A percentile compares a stretch with the other conserved stretches of the same genome.
phyloP scores from a whole-genome alignment of 2,888 invertebrate species.

The Plagiodera versicolora region DNA sequence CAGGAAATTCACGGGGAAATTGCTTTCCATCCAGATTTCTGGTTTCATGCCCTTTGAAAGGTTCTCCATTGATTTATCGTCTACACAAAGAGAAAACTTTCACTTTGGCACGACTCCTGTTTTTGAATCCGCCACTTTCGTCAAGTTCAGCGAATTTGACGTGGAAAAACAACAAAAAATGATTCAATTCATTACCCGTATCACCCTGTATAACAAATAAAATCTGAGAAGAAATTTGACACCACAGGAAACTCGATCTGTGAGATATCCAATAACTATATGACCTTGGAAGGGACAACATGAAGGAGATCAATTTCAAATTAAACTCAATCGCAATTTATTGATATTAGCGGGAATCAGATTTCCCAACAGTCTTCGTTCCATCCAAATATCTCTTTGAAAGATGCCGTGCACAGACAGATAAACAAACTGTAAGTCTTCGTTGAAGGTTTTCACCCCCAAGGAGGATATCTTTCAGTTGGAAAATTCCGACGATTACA shows the following conservation, averaged over 20 bases:
- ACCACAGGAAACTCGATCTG: neutral
- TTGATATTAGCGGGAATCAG: neutral
- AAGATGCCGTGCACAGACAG: conserved; percentile 5
- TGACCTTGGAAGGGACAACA: neutral
- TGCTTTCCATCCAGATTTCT: neutral
- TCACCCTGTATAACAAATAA: neutral
- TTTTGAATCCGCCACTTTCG: too few relatives aligned
- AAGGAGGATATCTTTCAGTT: neutral
- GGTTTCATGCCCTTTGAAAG: too few relatives aligned
- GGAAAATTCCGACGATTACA: neutral
- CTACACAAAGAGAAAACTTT: too few relatives aligned
- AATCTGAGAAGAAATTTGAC: neutral
- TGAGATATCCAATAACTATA: neutral
- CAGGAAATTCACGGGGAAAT: neutral
- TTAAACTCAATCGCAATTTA: too few relatives aligned
- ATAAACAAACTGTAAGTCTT: neutral
- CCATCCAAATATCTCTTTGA: conserved; percentile 8
- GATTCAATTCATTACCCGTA: too few relatives aligned
- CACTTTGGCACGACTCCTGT: too few relatives aligned
- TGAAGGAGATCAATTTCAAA: neutral
- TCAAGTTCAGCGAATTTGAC: too few relatives aligned
- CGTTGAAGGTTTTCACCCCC: neutral
- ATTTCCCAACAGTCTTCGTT: conserved; percentile 13
- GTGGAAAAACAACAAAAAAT: too few relatives aligned
- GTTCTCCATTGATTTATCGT: too few relatives aligned